Evolutionary conservation across 2,797 vertebrate genomes (phyloP), one percentile per base, ranked within the genome.

Genomic region (Hippoglossus hippoglossus): DNA sequence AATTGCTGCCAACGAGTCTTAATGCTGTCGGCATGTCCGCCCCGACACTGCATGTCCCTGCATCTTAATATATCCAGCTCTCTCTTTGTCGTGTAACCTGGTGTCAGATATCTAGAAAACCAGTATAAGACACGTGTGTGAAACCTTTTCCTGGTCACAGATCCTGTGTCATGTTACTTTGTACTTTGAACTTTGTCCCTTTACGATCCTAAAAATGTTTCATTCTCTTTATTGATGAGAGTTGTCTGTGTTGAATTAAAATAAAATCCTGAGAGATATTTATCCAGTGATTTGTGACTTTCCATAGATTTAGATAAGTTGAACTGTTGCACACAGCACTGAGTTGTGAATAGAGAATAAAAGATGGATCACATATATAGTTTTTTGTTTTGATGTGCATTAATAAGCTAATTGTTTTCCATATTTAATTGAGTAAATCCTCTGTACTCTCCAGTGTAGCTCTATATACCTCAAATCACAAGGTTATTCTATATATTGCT

Each of bases 241-340:
- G 53, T 60, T 56, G 2, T 72, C 61, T 68, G 66, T 63, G 60
- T 55, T 2, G 5, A 72, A 75, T 72, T 50, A 41, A 66, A 82
- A 72, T 61, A 58, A 28, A 72, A n/a, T n/a, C n/a, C n/a, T n/a
- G n/a, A 61, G 31, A 22, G 24, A 19, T 49, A 19, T 65, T 34
- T 61, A 49, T 53, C 24, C 5, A 34, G 16, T 54, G 12, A 39
- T 12, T 39, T 1, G 11, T 39, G 36, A 39, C 10, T 39, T 39
- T 10, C 12, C 11, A 39, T 39, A 4, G 36, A 39, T 39, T 13
- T 39, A 39, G 36, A 39, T 13, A 4, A 39, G 36, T 39, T 4
- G 36, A 39, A 13, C 36, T 39, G 36, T 11, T 10, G 9, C 10
- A 34, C 36, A 39, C 10, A 13, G 36, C 11, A 39, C 10, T 12